Percentiles rank a stretch among this genome's conserved stretches.
Evolutionary conservation across 2,888 invertebrate species (phyloP).

Genomic region (Drosophila atripex): DNA sequence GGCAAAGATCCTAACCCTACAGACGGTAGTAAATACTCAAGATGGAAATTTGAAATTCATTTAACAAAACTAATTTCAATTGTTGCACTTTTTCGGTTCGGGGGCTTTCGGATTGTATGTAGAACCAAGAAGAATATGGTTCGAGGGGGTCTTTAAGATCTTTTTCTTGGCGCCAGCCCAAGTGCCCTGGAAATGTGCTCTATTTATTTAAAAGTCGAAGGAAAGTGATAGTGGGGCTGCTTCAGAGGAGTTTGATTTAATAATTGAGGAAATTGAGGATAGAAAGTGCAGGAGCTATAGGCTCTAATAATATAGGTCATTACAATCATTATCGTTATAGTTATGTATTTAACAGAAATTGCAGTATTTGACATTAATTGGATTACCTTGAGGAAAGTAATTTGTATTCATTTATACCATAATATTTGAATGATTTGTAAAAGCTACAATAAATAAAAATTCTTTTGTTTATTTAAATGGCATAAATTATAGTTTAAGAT

Average conservation of each 20-base stretch:
- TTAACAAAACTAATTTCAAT: conserved; percentile 76
- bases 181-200: conserved; percentile 50
- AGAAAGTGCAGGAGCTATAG: background rate
- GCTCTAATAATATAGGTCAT: background rate
- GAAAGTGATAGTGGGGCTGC: conserved; percentile 63
- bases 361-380: background rate
- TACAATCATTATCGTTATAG: background rate
- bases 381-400: too few relatives aligned
- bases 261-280: background rate
- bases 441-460: too few relatives aligned
- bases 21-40: conserved; percentile 71
- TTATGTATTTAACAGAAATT: background rate
- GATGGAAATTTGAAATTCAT: conserved; percentile 71
- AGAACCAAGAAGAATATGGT: conserved; percentile 31
- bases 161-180: conserved; percentile 68
- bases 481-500: too few relatives aligned
- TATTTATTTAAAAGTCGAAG: conserved; percentile 36
- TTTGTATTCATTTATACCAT: too few relatives aligned
- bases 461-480: too few relatives aligned
- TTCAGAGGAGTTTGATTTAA: background rate
- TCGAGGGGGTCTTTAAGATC: conserved; percentile 44
- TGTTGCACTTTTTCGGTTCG: conserved; percentile 63
- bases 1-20: conserved; percentile 36
- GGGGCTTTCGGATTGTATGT: conserved; percentile 24
- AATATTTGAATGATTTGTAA: too few relatives aligned